A percentile compares a stretch with the other conserved stretches of the same genome.
These are phyloP conservation scores for Andrena dorsata DNA, from an alignment of 2,888 invertebrate species.

Conservation along the genomic window DNA sequence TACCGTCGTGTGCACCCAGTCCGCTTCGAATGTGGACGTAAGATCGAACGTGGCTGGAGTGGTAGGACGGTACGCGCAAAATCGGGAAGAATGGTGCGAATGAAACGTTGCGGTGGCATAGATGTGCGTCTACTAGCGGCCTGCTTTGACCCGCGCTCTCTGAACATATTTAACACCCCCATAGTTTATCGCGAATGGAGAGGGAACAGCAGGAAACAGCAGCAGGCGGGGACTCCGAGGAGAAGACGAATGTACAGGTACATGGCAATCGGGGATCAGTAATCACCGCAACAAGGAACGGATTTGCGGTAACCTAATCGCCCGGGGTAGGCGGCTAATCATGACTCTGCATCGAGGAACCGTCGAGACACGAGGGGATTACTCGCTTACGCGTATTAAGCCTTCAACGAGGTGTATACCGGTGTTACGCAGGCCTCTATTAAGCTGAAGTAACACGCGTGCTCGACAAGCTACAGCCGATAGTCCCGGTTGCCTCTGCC, in stretches of 20 bases:
- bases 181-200: too few species aligned
- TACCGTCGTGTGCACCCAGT: slow-evolving; percentile 5
- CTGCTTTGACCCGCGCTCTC: too few species aligned
- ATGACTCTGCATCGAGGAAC: slow-evolving; percentile 62
- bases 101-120: too few species aligned
- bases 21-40: neutral
- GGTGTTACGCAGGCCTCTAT: slow-evolving; percentile 58
- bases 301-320: slow-evolving; percentile 68
- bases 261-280: slow-evolving; percentile 41
- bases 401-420: slow-evolving; percentile 65
- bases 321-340: slow-evolving; percentile 58
- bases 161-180: too few species aligned
- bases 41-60: slow-evolving; percentile 17
- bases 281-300: slow-evolving; percentile 55
- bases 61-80: neutral
- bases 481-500: neutral
- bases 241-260: slow-evolving; percentile 19
- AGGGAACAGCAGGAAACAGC: too few species aligned
- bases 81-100: too few species aligned
- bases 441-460: slow-evolving; percentile 50
- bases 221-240: neutral
- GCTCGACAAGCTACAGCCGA: neutral
- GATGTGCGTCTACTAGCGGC: too few species aligned
- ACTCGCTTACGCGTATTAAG: slow-evolving; percentile 70
- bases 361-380: slow-evolving; percentile 64